A percentile compares a stretch with the other conserved stretches of the same genome.
Conservation (phyloP, 2,888 invertebrate genomes). For the Hypselothyrea guttata region DNA sequence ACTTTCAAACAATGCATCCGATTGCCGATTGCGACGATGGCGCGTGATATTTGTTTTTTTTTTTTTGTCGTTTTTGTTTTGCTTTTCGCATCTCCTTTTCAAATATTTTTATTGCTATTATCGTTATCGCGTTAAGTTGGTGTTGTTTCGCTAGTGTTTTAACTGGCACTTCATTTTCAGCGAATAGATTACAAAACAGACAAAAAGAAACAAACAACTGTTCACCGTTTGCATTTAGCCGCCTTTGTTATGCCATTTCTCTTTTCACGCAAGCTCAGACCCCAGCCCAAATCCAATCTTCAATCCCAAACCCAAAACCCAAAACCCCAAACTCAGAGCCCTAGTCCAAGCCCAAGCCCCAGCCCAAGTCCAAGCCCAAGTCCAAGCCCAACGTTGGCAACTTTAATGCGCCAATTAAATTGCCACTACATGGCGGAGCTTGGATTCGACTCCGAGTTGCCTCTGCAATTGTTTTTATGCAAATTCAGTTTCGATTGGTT, state of each 20-base stretch:
- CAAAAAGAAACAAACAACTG: constrained; percentile 20
- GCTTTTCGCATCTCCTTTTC: constrained; percentile 12
- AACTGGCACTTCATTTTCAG: constrained; percentile 39
- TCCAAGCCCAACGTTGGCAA: constrained; percentile 27
- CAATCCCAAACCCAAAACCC: no score
- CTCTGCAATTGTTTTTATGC: constrained; percentile 66
- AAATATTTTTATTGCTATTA: constrained; percentile 49
- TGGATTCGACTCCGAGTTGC: background rate
- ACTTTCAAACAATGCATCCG: constrained; percentile 56
- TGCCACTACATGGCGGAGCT: constrained; percentile 49
- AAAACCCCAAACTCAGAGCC: constrained; percentile 1
- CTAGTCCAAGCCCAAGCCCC: constrained; percentile 1
- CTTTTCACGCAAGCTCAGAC: constrained; percentile 41
- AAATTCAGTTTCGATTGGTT: constrained; percentile 61
- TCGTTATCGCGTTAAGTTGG: constrained; percentile 37
- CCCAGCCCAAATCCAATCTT: constrained; percentile 13
- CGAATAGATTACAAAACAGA: constrained; percentile 58
- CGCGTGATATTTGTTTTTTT: constrained; percentile 38
- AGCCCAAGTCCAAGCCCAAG: constrained; percentile 10
- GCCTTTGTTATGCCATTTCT: constrained; percentile 72
- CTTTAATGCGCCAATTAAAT: constrained; percentile 73
- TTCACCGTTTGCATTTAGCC: constrained; percentile 45
- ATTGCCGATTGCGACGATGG: constrained; percentile 46
- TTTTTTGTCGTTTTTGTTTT: constrained; percentile 10
- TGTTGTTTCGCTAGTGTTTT: constrained; percentile 32